These are phyloP conservation scores for Dioctria rufipes DNA, from an alignment of 2,888 invertebrate genomes.

Conservation along the genomic window DNA sequence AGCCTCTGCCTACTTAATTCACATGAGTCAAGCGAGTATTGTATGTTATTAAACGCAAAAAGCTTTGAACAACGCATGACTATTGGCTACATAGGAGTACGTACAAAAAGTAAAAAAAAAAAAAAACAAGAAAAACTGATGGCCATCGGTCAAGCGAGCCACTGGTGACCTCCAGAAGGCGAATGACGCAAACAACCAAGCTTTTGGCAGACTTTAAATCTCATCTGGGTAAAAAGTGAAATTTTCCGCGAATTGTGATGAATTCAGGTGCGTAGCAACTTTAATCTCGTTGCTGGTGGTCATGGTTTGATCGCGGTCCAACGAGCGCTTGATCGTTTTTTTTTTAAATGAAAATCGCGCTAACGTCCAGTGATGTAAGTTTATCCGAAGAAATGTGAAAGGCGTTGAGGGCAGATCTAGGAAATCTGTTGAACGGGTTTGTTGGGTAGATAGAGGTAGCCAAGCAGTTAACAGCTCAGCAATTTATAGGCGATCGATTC, in stretches of 20 bases:
- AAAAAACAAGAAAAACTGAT: background rate
- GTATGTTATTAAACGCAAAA: constrained; percentile 3
- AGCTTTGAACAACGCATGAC: background rate
- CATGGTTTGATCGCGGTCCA: constrained; percentile 16
- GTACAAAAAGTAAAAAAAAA: background rate
- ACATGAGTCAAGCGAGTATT: constrained; percentile 13
- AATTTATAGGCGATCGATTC: constrained; percentile 14
- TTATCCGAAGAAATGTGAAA: constrained; percentile 10
- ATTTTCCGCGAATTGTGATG: constrained; percentile 22
- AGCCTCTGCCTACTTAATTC: background rate
- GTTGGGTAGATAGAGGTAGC: background rate
- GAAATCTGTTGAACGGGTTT: constrained; percentile 23
- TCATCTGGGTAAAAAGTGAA: constrained; percentile 45
- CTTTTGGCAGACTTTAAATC: constrained; percentile 21
- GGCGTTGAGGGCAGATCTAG: constrained; percentile 8
- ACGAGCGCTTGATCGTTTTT: background rate
- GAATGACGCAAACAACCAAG: background rate
- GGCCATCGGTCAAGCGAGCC: constrained; percentile 6
- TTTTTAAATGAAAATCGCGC: constrained; percentile 13
- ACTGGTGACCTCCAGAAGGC: constrained; percentile 25
- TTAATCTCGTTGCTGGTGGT: constrained; percentile 42
- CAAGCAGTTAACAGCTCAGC: background rate
- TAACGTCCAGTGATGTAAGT: constrained; percentile 12
- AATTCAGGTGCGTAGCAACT: constrained; percentile 40
- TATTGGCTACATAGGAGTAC: background rate